Conservation (phyloP, 2,797 vertebrate species). For the Alcedo atthis region DNA sequence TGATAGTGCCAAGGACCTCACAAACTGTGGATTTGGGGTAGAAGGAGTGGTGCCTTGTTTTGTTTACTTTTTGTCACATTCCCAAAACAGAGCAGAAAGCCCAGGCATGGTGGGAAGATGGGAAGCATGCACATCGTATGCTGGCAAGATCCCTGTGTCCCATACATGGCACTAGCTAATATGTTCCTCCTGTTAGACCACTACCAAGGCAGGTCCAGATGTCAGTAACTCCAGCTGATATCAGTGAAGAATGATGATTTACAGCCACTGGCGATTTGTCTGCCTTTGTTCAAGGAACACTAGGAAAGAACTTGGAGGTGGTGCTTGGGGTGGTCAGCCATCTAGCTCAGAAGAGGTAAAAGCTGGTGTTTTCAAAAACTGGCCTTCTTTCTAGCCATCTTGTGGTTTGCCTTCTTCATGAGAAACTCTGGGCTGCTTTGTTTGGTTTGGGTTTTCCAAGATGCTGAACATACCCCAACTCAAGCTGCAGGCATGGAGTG, state of each 20-base stretch:
- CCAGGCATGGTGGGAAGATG: background rate
- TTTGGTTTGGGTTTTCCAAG: background rate
- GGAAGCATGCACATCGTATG: background rate
- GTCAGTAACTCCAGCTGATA: constrained; percentile 14
- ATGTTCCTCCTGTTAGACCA: background rate
- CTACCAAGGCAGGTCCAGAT: constrained; percentile 15
- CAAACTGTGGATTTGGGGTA: background rate
- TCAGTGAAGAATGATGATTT: background rate
- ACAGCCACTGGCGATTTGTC: background rate
- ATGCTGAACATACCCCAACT: background rate
- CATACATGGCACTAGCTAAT: background rate
- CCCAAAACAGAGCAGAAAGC: background rate
- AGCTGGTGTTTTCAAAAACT: background rate
- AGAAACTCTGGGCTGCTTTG: background rate
- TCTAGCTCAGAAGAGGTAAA: constrained; percentile 30
- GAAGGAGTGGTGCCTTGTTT: background rate
- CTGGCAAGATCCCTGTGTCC: background rate
- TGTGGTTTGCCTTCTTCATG: background rate
- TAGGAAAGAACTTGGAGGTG: background rate
- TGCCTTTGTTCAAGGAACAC: background rate
- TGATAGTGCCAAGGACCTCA: background rate
- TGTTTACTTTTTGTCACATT: background rate
- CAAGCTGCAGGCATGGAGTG: background rate
- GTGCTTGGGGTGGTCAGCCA: background rate
- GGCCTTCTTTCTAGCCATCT: background rate